Evolutionary conservation across 2,888 invertebrate species (phyloP).

Genomic region (Drosophila parthenogenetica): DNA sequence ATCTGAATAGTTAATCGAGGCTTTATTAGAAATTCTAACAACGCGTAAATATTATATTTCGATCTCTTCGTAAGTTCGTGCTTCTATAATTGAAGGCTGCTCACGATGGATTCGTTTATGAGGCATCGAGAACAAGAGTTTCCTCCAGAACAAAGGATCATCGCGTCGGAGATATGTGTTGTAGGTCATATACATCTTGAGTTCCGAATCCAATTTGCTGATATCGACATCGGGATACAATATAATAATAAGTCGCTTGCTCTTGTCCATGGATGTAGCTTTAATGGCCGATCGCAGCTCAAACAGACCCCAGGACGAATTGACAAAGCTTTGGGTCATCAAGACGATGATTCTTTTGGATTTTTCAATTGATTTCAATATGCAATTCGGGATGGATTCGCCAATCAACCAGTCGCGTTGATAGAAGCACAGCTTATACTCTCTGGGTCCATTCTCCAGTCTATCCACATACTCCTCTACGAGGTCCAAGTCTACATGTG

Average conservation of each 20-base stretch:
- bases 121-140: conserved; percentile 43
- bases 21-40: not conserved
- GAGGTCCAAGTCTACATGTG: conserved; percentile 30
- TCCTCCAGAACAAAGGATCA: conserved; percentile 43
- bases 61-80: not conserved
- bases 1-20: no score
- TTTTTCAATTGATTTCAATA: conserved; percentile 30
- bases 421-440: conserved; percentile 33
- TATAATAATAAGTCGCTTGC: conserved; percentile 43
- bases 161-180: conserved; percentile 38
- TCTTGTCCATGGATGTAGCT: conserved; percentile 29
- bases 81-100: not conserved
- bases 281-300: conserved; percentile 42
- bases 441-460: conserved; percentile 12
- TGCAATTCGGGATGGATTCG: conserved; percentile 39
- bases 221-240: conserved; percentile 41
- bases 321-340: conserved; percentile 36
- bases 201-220: conserved; percentile 32
- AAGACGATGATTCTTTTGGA: conserved; percentile 39
- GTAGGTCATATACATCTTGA: conserved; percentile 31
- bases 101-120: conserved; percentile 5
- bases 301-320: conserved; percentile 43
- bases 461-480: conserved; percentile 37
- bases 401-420: conserved; percentile 45
- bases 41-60: not conserved